A percentile compares a stretch with the other conserved stretches of the same genome.
phyloP scores from a whole-genome alignment of 1,140 invertebrate genomes.

The Melitaea cinxia region DNA sequence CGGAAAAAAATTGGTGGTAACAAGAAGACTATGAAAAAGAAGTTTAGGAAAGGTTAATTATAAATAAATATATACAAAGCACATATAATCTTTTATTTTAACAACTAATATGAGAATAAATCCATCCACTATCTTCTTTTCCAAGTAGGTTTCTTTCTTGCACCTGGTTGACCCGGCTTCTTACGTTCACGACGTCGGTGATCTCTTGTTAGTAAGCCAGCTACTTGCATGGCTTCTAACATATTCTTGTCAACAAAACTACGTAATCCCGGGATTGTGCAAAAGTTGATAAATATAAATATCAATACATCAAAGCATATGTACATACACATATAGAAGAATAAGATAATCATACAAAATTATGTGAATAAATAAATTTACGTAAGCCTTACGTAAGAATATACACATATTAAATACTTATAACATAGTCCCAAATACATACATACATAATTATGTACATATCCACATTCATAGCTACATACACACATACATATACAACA shows the following conservation, averaged over 20 bases:
- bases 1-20: constrained; percentile 77
- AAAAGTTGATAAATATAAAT: no score
- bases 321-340: no score
- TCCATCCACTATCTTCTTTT: constrained; percentile 87
- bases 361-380: no score
- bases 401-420: no score
- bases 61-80: constrained; percentile 29
- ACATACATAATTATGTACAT: no score
- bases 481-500: no score
- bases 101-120: constrained; percentile 6
- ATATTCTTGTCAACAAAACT: constrained; percentile 91
- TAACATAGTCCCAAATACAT: no score
- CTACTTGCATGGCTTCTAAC: constrained; percentile 94
- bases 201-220: constrained; percentile 94
- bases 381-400: no score
- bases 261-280: constrained; percentile 87
- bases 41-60: constrained; percentile 46
- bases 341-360: no score
- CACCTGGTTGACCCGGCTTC: constrained; percentile 95
- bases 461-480: no score
- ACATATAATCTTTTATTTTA: constrained; percentile 16
- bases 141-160: constrained; percentile 97
- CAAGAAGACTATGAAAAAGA: constrained; percentile 68
- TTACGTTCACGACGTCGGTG: constrained; percentile 92
- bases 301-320: no score